Evolutionary conservation across 2,888 invertebrate genomes (phyloP), one percentile per base, ranked within the genome.

Genomic region (Nematopogon swammerdamellus): DNA sequence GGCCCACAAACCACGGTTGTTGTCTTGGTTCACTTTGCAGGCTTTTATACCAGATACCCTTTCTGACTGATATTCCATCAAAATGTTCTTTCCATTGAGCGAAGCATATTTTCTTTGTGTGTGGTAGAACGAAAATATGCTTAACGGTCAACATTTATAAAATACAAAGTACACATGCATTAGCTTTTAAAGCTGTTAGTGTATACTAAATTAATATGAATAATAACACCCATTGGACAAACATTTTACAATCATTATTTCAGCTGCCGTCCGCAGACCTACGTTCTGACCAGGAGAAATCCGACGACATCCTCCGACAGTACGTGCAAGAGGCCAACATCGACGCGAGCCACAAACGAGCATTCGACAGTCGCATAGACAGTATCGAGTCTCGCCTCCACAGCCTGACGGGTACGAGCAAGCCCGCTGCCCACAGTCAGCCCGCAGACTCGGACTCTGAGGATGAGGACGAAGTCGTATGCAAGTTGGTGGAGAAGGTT

Each of bases 221-320:
- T 64, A 65, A 48, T 64, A 25, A 49, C 19, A 45, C n/a, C 17
- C 11, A 18, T 19, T 49, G 16, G n/a, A 49, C 48, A 49, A 46
- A 49, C 17, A 51, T 29, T 62, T 65, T 53, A n/a, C 52, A 83
- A 82, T 59, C 75, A 51, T 53, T 71, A 36, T 54, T 80, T 64
- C 74, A 47, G 61, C 8, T 25, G 8, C 25, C 25, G 8, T 8
- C 72, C 36, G 75, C 77, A 16, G 87, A 89, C 58, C 73, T 75
- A 44, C 81, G 87, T 63, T 83, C 84, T 14, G 87, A 88, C 58
- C 83, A 88, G 61, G 84, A 91, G 58, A 87, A 89, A 69, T 82
- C 83, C 18, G 83, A 89, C 60, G 86, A 88, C 59, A 70, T 92
- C n/a, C 62, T 92, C 51, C 80, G 77, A 49, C 86, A 83, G 63